A percentile compares a stretch with the other conserved stretches of the same genome.
Conservation (phyloP, 1,140 invertebrate species). For the Tribolium madens region DNA sequence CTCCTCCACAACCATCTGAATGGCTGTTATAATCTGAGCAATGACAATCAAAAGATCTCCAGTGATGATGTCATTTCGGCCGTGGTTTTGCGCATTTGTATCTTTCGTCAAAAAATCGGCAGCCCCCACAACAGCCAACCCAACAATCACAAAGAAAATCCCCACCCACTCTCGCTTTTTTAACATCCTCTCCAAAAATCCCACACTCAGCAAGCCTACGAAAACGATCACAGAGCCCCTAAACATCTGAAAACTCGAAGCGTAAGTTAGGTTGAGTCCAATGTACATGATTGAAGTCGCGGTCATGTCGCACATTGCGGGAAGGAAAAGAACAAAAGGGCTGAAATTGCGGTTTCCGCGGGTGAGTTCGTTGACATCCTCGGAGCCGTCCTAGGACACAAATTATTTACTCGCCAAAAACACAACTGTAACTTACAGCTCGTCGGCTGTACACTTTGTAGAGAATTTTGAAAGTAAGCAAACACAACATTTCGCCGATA, state of each 20-base stretch:
- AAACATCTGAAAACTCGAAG: constrained; percentile 97
- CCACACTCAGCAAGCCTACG: constrained; percentile 90
- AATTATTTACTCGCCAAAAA: constrained; percentile 27
- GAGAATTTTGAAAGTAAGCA: constrained; percentile 78
- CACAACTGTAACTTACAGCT: constrained; percentile 68
- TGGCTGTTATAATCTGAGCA: constrained; percentile 90
- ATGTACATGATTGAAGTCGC: constrained; percentile 91
- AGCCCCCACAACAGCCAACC: constrained; percentile 85
- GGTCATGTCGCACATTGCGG: constrained; percentile 87
- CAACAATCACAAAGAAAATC: constrained; percentile 83
- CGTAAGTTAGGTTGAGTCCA: constrained; percentile 91
- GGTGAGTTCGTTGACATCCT: constrained; percentile 71
- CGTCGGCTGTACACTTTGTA: constrained; percentile 68
- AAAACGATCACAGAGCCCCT: constrained; percentile 93
- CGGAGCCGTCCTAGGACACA: constrained; percentile 68
- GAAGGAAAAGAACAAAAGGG: constrained; percentile 85
- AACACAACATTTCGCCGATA: constrained; percentile 87
- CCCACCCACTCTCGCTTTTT: constrained; percentile 84
- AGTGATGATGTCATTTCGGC: constrained; percentile 86
- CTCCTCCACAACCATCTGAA: constrained; percentile 96
- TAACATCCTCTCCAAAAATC: constrained; percentile 82
- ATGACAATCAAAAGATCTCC: constrained; percentile 93
- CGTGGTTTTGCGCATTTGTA: constrained; percentile 64
- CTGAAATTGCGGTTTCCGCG: constrained; percentile 81
- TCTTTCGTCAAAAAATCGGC: constrained; percentile 78